Percentiles rank a stretch among this genome's conserved stretches.
Evolutionary conservation across 1,140 invertebrate genomes (phyloP).

Genomic region (Cotesia typhae): DNA sequence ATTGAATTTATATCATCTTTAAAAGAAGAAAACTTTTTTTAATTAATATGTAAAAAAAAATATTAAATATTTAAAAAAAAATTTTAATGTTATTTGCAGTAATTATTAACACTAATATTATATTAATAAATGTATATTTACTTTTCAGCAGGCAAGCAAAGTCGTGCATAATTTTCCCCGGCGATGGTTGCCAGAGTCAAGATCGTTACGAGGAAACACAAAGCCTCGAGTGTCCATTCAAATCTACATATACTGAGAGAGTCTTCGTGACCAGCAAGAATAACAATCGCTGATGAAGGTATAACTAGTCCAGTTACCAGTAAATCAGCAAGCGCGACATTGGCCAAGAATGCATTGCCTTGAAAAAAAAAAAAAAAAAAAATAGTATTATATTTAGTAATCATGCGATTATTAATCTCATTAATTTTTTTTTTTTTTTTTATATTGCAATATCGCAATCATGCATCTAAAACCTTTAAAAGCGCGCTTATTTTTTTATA

Average conservation of each 20-base stretch:
- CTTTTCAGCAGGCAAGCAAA: slow-evolving; percentile 67
- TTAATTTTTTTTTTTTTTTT: not conserved
- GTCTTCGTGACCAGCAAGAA: slow-evolving; percentile 73
- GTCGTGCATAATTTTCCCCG: slow-evolving; percentile 71
- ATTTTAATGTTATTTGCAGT: not conserved
- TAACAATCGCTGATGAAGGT: slow-evolving; percentile 75
- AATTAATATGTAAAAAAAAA: too few relatives aligned
- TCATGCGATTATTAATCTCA: not conserved
- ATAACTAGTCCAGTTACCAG: slow-evolving; percentile 78
- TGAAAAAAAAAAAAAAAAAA: slow-evolving; percentile 57
- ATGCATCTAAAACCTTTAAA: not conserved
- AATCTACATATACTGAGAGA: slow-evolving; percentile 71
- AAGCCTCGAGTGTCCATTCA: slow-evolving; percentile 73
- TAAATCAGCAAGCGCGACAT: slow-evolving; percentile 78
- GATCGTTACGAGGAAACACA: slow-evolving; percentile 75
- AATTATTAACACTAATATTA: slow-evolving; percentile 4
- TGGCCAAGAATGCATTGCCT: slow-evolving; percentile 85
- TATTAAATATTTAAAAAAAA: too few relatives aligned
- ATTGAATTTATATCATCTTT: too few relatives aligned
- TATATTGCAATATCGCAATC: not conserved
- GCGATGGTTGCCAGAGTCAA: slow-evolving; percentile 72
- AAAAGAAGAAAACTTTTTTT: too few relatives aligned
- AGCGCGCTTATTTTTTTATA: too few relatives aligned
- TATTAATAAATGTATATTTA: slow-evolving; percentile 51
- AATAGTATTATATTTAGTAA: slow-evolving; percentile 21